These are phyloP conservation scores for Columba janthina DNA, from an alignment of 2,113 vertebrate species.

Conservation along the genomic window DNA sequence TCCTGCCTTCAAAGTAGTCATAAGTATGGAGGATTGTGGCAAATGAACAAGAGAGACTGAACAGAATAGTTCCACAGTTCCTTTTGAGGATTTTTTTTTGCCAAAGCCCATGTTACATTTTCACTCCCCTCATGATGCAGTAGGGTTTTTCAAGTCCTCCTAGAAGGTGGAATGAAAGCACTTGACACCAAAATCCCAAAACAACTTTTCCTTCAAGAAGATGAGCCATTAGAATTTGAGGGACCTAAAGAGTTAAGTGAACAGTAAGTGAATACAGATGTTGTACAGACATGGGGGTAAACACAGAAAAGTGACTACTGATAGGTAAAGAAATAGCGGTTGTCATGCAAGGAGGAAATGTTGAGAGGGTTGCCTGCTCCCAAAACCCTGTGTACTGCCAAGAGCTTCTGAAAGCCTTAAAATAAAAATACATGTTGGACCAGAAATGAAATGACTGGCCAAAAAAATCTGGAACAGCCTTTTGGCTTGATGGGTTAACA, in stretches of 20 bases:
- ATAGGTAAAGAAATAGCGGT: constrained; percentile 23
- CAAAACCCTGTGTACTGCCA: constrained; percentile 30
- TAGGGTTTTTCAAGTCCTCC: background rate
- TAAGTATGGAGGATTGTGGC: background rate
- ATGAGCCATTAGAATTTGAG: background rate
- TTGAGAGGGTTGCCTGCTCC: constrained; percentile 16
- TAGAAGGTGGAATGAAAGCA: background rate
- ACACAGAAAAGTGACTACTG: constrained; percentile 19
- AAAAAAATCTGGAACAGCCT: constrained; percentile 27
- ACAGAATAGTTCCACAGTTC: background rate
- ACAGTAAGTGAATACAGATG: constrained; percentile 36
- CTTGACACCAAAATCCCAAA: background rate
- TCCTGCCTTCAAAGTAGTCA: background rate
- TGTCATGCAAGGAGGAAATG: constrained; percentile 1
- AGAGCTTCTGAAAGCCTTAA: constrained; percentile 59
- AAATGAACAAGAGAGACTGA: background rate
- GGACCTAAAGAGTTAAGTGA: background rate
- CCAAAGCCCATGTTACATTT: background rate
- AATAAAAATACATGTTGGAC: constrained; percentile 12
- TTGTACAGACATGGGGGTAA: background rate
- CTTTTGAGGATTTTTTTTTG: background rate
- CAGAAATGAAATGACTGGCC: background rate
- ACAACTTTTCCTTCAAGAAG: background rate
- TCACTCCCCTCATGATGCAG: background rate
- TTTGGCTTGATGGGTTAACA: constrained; percentile 20